Percentiles rank a stretch among this genome's conserved stretches.
Conservation (phyloP, 1,140 invertebrate species). For the Hermatobates lingyangjiaoensis region DNA sequence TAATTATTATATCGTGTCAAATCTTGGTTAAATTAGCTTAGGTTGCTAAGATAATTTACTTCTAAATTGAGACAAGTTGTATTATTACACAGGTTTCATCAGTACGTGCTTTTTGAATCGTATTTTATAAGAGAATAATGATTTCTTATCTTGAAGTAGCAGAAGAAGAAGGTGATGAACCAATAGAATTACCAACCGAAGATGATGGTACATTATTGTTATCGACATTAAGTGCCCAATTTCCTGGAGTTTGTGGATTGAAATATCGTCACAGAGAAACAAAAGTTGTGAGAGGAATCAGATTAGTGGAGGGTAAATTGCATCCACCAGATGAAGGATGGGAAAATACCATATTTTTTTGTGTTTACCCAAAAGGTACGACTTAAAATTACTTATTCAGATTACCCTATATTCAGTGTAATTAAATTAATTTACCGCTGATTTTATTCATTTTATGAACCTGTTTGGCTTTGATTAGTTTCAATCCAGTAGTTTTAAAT, state of each 20-base stretch:
- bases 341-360: slow-evolving; percentile 73
- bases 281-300: slow-evolving; percentile 63
- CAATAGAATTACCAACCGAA: slow-evolving; percentile 81
- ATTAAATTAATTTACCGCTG: slow-evolving; percentile 2
- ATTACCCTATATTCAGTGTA: slow-evolving; percentile 12
- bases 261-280: slow-evolving; percentile 81
- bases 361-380: slow-evolving; percentile 90
- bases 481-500: background rate
- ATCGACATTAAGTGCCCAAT: slow-evolving; percentile 74
- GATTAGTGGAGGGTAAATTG: slow-evolving; percentile 66
- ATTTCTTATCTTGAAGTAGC: slow-evolving; percentile 39
- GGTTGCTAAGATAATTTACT: no score
- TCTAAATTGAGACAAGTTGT: no score
- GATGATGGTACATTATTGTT: slow-evolving; percentile 69
- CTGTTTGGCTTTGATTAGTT: background rate
- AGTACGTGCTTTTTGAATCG: no score
- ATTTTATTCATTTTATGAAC: background rate
- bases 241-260: slow-evolving; percentile 79
- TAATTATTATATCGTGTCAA: no score
- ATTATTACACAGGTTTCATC: no score
- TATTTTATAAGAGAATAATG: slow-evolving; percentile 10
- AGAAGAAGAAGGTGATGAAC: slow-evolving; percentile 78
- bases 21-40: no score
- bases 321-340: slow-evolving; percentile 79
- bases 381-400: slow-evolving; percentile 15